These are phyloP conservation scores for Enteromius treurensis DNA, from an alignment of 2,797 vertebrate genomes.

Conservation along the genomic window DNA sequence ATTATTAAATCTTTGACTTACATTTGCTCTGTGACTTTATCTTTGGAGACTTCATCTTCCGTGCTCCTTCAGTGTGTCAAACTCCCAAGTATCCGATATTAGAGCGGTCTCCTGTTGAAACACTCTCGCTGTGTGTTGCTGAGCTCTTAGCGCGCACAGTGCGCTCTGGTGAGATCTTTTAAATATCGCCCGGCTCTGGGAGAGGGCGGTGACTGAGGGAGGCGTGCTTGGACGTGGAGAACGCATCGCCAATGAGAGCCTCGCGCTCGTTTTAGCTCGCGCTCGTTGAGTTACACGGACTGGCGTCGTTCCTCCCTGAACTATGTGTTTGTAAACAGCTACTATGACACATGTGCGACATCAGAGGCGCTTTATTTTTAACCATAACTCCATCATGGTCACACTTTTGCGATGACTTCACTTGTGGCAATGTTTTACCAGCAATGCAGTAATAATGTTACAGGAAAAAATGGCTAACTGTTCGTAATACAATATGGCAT, in stretches of 20 bases:
- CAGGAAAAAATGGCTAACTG: background rate
- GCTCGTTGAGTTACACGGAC: conserved; percentile 53
- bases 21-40: conserved; percentile 70
- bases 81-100: conserved; percentile 42
- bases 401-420: conserved; percentile 11
- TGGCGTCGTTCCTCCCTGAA: conserved; percentile 59
- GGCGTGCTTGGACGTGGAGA: conserved; percentile 10
- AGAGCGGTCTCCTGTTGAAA: conserved; percentile 13
- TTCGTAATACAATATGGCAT: background rate
- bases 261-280: conserved; percentile 48
- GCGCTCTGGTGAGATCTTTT: conserved; percentile 58
- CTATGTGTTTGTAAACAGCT: conserved; percentile 75
- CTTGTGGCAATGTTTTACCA: background rate
- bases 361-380: conserved; percentile 64
- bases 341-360: conserved; percentile 52
- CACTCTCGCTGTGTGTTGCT: background rate
- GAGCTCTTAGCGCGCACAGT: background rate
- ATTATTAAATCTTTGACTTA: conserved; percentile 57
- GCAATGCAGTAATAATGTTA: background rate
- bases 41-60: conserved; percentile 81
- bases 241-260: background rate
- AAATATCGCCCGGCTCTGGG: conserved; percentile 54
- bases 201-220: conserved; percentile 56
- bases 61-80: conserved; percentile 1
- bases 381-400: conserved; percentile 24